Evolutionary conservation across 1,140 invertebrate genomes (phyloP), one percentile per base, ranked within the genome.

Genomic region (Vollenhovia emeryi): DNA sequence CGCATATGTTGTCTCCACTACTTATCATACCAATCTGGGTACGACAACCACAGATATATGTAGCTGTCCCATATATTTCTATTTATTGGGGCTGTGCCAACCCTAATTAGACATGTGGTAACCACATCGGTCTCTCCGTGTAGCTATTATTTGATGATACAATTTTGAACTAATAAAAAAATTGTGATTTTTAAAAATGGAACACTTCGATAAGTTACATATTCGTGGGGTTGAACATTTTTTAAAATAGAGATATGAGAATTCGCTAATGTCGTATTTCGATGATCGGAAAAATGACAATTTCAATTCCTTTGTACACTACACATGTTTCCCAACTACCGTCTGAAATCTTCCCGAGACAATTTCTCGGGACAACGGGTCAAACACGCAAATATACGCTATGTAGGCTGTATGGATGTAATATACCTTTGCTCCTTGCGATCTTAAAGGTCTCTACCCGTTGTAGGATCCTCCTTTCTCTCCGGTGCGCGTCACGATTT

Each of bases 401-500:
- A 78, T 75, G 64, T 80, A 74, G 79, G 64, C 82, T 88, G 73
- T 74, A 57, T 66, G 27, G 83, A 84, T 60, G 52, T 83, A 78
- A 79, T 88, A 89, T 91, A 86, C 87, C 88, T 92, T 90, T 90
- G 89, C 89, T 90, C 87, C 87, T 90, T 76, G 84, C 74, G 83
- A 90, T 89, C 89, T 91, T 85, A 92, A 93, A 93, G 90, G 89
- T 93, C 91, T 93, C 88, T 89, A 88, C 43, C 15, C 79, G 74
- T 60, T 76, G 75, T 90, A 88, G 91, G 85, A 93, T 93, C 87
- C 90, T 93, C 91, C 92, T 93, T 93, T 93, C 92, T 92, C 92
- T 91, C 73, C n/a, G 86, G 82, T 85, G 71, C 87, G 59, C 86
- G 89, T 92, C 91, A 92, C 90, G 92, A 92, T 87, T 91, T 92